Conservation (phyloP, 2,113 vertebrate genomes). For the Larimichthys crocea region DNA sequence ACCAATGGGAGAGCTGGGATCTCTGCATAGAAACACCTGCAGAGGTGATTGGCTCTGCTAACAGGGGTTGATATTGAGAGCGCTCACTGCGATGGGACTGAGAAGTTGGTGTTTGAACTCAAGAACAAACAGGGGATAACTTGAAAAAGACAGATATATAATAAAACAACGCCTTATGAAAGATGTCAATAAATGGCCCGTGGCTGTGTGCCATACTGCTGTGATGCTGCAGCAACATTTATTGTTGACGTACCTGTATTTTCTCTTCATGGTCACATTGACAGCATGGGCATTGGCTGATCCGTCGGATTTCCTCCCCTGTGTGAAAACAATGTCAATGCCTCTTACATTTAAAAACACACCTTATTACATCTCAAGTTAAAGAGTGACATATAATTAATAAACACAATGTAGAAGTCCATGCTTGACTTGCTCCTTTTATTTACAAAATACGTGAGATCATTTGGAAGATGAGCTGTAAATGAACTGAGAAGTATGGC, state of each 20-base stretch:
- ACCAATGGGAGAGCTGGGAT: conserved; percentile 80
- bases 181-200: background rate
- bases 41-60: conserved; percentile 80
- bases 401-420: background rate
- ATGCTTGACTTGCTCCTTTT: background rate
- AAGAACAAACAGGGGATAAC: conserved; percentile 1
- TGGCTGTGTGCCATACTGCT: background rate
- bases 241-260: conserved; percentile 89
- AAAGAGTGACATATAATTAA: background rate
- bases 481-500: background rate
- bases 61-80: conserved; percentile 37
- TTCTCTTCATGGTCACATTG: conserved; percentile 96
- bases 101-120: conserved; percentile 42
- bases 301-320: conserved; percentile 92
- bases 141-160: background rate
- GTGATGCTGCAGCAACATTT: background rate
- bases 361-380: background rate
- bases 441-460: background rate
- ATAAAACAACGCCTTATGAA: background rate
- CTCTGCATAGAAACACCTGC: conserved; percentile 83
- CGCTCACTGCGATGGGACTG: conserved; percentile 22
- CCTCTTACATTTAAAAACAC: background rate
- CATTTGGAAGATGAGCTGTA: background rate
- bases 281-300: conserved; percentile 92
- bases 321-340: conserved; percentile 66